Base-by-base conservation (phyloP, 2,797 vertebrate genomes). In the Silurus aristotelis region DNA sequence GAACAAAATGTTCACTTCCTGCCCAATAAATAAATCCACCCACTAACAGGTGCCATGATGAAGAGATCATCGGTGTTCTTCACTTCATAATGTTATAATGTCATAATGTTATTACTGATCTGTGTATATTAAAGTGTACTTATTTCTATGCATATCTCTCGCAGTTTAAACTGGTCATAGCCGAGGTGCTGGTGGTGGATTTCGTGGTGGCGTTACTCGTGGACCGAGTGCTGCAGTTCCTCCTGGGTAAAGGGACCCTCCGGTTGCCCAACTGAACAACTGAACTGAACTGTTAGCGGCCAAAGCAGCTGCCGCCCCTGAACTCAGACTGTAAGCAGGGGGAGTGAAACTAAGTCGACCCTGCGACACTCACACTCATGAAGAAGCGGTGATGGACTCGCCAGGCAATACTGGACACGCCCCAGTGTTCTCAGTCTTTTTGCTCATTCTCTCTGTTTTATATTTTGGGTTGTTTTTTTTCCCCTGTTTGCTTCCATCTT, bases 151-250 rank as follows among this genome's bases (percentile, higher is more conserved):
- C 46, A 58, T 48, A 81, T 78, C 72, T 56, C 84, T 87, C 88
- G 25, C 90, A 99, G 98, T 99, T 99, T 93, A 99, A 98, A 94
- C 88, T 97, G 75, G 94, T 97, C 86, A 99, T 99, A 80, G 96
- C 96, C 25, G 94, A 97, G 91, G 96, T 99, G 86, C 92, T 99
- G 85, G 94, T 97, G 85, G 92, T 96, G 82, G 97, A 99, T 91
- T 99, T 99, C 94, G 95, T 95, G 80, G 90, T 94, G 19, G 97
- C 97, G 64, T 92, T 97, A 86, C 87, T 96, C 78, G 96, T 96
- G 68, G 98, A 99, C 91, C 95, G 97, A 55, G 72, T 97, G 83
- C 94, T 99, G 84, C 96, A 99, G 94, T 97, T 97, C 84, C 93
- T 99, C 82, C 92, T 99, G 90, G 97, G 97, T 79, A 97, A 96